These are phyloP conservation scores for Neotoma lepida DNA, from an alignment of 2,113 vertebrate genomes.

Conservation along the genomic window DNA sequence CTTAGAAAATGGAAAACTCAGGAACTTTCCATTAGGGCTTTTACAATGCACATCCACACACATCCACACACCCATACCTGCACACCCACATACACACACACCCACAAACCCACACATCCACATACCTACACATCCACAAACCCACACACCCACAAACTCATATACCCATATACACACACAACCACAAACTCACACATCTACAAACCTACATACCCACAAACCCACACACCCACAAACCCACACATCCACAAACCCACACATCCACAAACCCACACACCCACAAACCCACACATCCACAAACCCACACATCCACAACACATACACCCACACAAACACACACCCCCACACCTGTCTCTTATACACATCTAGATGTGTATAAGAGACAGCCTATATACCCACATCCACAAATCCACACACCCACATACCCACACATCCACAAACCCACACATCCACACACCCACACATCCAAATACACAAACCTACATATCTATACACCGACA, in stretches of 20 bases:
- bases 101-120: too few species aligned
- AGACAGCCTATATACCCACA: too few species aligned
- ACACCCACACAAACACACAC: too few species aligned
- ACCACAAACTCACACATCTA: not conserved
- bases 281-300: not conserved
- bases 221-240: not conserved
- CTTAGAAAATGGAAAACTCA: not conserved
- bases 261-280: not conserved
- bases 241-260: too few species aligned
- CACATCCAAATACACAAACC: too few species aligned
- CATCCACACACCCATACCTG: not conserved
- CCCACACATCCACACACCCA: not conserved
- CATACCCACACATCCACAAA: not conserved
- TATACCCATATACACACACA: too few species aligned
- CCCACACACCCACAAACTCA: rapidly evolving
- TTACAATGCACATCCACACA: not conserved
- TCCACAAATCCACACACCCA: not conserved
- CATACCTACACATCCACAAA: not conserved
- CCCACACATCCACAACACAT: not conserved
- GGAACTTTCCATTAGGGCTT: not conserved
- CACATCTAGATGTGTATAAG: too few species aligned
- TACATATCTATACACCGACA: not conserved
- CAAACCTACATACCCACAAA: not conserved
- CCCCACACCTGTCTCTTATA: too few species aligned
- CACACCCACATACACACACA: not conserved